phyloP scores from a whole-genome alignment of 2,113 vertebrate species.

The Glareola pratincola region DNA sequence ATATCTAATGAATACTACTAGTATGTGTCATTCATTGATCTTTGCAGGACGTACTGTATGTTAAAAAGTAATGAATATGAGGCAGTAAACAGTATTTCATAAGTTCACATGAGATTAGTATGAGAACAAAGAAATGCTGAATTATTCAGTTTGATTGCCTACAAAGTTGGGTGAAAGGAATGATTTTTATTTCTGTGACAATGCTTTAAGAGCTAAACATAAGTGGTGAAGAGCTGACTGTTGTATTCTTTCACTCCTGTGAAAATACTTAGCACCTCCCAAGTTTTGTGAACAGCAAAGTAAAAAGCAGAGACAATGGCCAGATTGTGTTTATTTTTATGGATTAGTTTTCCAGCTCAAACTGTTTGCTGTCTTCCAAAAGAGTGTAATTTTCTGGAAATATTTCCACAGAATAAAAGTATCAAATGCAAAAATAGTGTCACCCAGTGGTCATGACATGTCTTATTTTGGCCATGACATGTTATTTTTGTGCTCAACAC shows the following conservation, averaged over 20 bases:
- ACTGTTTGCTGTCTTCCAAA: neutral
- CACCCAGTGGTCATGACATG: neutral
- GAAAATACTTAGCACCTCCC: neutral
- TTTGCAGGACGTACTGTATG: neutral
- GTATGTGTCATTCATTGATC: neutral
- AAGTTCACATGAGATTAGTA: neutral
- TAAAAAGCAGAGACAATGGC: neutral
- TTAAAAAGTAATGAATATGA: neutral
- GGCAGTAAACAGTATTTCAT: neutral
- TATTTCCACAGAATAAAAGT: neutral
- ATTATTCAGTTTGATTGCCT: neutral
- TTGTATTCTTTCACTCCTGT: neutral
- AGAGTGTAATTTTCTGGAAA: neutral
- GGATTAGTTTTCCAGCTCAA: slow-evolving; percentile 18
- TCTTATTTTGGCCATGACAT: neutral
- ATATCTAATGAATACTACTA: neutral
- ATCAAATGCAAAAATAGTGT: slow-evolving; percentile 24
- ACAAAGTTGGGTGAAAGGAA: neutral
- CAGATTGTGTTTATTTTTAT: slow-evolving; percentile 32
- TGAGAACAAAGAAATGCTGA: neutral
- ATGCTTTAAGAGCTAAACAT: neutral
- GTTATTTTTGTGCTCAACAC: neutral
- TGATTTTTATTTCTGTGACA: neutral
- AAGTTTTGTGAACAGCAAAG: neutral
- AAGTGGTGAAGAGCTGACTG: neutral